These are phyloP conservation scores for Chaetodon trifasciatus DNA, from an alignment of 2,797 vertebrate species.

Conservation along the genomic window DNA sequence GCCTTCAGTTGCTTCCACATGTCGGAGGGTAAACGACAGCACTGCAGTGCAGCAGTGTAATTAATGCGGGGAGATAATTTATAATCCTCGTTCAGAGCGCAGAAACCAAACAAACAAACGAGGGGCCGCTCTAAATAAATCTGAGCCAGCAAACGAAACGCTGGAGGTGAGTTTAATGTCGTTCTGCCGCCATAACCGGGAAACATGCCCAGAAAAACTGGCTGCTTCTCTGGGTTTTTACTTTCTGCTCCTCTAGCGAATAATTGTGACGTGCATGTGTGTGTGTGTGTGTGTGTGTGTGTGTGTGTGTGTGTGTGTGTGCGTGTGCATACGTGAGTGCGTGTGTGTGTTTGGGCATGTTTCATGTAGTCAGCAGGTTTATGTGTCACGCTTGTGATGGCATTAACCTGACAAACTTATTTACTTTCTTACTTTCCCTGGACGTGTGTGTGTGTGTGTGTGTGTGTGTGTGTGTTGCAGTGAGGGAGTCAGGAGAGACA, in stretches of 20 bases:
- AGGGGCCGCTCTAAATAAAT: not conserved
- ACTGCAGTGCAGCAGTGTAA: too few relatives aligned
- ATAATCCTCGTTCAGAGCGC: too few relatives aligned
- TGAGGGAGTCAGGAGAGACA: not conserved
- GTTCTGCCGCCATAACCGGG: too few relatives aligned
- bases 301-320: too few relatives aligned
- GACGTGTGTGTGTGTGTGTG: not conserved
- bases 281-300: not conserved
- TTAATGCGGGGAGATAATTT: too few relatives aligned
- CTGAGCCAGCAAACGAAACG: not conserved
- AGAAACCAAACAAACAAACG: too few relatives aligned
- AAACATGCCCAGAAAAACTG: too few relatives aligned
- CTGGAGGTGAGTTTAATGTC: not conserved
- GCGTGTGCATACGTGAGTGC: not conserved
- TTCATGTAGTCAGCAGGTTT: conserved; percentile 32
- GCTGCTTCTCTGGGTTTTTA: too few relatives aligned
- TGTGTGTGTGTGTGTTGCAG: not conserved
- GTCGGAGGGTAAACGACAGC: too few relatives aligned
- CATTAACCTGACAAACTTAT: conserved; percentile 17
- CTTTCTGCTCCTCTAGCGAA: not conserved
- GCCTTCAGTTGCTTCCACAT: too few relatives aligned
- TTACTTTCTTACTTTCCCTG: conserved; percentile 12
- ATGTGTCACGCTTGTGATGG: not conserved
- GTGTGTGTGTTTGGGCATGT: not conserved
- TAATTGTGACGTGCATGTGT: not conserved